Evolutionary conservation across 2,113 vertebrate species (phyloP), one percentile per base, ranked within the genome.

Genomic region (Notothenia coriiceps): DNA sequence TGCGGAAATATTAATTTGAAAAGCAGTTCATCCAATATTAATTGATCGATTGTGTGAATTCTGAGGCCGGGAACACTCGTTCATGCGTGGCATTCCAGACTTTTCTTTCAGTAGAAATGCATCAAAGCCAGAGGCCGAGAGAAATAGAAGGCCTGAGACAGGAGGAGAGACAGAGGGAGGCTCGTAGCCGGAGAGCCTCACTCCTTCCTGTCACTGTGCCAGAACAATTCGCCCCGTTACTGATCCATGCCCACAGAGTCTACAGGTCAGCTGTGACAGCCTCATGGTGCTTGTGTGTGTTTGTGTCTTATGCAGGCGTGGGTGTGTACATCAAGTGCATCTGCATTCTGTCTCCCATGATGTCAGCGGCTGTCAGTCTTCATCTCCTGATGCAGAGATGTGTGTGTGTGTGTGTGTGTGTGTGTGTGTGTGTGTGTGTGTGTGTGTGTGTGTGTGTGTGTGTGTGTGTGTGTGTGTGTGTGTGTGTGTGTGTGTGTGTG

Each of bases 231-330:
- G 71, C 90, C 84, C 90, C 83, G 87, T 82, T 88, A 90, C 77
- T 86, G 88, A 91, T 91, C 86, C 85, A 17, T 79, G 86, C 88
- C 85, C 81, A 59, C 66, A 22, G 54, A 83, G 79, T 88, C 75
- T 55, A 18, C 90, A 83, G 89, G 89, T 93, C 92, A 92, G 47
- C 79, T 78, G 82, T 85, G 88, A 87, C 85, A 86, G 87, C n/a
- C 77, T 70, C 83, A 69, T 29, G 40, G 13, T 47, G 47, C 29
- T 33, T 22, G 43, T 70, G 63, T 71, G 51, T 54, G 51, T 59
- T 18, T 72, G 52, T 59, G 66, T 70, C 55, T 6, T 57, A 0
- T 14, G 76, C 57, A 51, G 52, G 61, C 51, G 73, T 11, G 60
- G 29, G 65, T n/a, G 68, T 50, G 12, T 12, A 72, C 82, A 56